phyloP scores from a whole-genome alignment of 2,797 vertebrate genomes.

The Acanthurus lineatus region DNA sequence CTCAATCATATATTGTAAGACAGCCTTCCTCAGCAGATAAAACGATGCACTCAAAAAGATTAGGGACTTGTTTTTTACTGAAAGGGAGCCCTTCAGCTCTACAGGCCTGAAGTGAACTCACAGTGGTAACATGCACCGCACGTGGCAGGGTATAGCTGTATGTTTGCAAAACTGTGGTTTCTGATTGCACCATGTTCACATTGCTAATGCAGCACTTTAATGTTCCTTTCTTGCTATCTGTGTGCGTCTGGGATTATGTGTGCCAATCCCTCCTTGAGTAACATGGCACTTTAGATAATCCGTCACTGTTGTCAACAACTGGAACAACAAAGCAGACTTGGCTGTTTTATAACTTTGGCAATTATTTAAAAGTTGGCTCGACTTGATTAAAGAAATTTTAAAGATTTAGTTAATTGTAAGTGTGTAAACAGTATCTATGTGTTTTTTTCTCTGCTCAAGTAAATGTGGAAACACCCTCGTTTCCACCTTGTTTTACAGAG shows the following conservation, averaged over 20 bases:
- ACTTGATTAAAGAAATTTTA: background rate
- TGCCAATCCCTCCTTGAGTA: conserved; percentile 11
- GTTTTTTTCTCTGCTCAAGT: too few species aligned
- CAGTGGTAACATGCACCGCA: background rate
- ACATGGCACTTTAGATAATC: conserved; percentile 35
- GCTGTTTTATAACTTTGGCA: background rate
- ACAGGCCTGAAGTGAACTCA: conserved; percentile 14
- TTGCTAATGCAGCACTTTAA: conserved; percentile 47
- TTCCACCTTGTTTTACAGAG: background rate
- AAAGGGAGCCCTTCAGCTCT: conserved; percentile 21
- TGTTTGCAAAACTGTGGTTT: conserved; percentile 60
- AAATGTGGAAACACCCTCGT: background rate
- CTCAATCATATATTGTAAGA: background rate
- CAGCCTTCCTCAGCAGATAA: background rate
- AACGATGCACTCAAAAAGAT: background rate
- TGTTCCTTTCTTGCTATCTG: conserved; percentile 31
- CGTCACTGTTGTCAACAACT: conserved; percentile 13
- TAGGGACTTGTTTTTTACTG: background rate
- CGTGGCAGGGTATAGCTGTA: conserved; percentile 6
- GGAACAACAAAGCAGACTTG: conserved; percentile 11
- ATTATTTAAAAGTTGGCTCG: conserved; percentile 13
- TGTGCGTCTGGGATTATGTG: conserved; percentile 2
- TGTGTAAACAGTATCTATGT: too few species aligned
- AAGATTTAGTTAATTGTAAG: too few species aligned
- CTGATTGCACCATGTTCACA: conserved; percentile 31